Base-by-base conservation (phyloP, 2,113 vertebrate species). In the Grallaria varia region DNA sequence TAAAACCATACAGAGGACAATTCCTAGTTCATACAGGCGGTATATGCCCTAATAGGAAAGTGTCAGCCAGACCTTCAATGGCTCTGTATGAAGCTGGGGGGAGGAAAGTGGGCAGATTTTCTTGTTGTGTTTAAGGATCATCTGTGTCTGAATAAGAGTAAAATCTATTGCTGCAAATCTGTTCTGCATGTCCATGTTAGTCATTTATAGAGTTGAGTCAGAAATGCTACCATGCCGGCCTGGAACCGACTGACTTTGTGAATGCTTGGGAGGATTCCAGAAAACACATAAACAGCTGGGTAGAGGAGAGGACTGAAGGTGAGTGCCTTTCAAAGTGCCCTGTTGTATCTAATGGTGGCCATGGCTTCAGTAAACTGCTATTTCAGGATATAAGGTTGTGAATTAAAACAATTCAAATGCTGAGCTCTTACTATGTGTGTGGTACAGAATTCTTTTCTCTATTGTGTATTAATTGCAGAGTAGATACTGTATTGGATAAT, bases 241-340 rank as follows among this genome's bases (percentile, higher is more conserved):
- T 99, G 94, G 98, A 98, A 84, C 72, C 98, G n/a, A 92, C 98
- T 14, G 97, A 99, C 90, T 99, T 99, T 40, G 30, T 95, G 2
- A 44, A 97, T n/a, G 97, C 98, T n/a, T 27, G 98, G 7, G 99
- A 99, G 35, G 96, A 95, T 12, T 97, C 97, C 93, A 97, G 99
- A 84, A 96, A 76, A 8, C 97, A 98, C 84, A 99, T 99, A 91
- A 99, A 99, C 62, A 63, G 35, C 86, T 99, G 99, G 99, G 99
- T 99, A 22, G 97, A 98, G 75, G 88, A 98, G 63, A 98, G 97
- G 96, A 99, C 99, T 2, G 98, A 98, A 91, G 98, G 99, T 99
- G 84, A 97, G 97, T 44, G 52, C n/a, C 71, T 50, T 79, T 35
- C 50, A 47, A 21, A 52, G 27, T 50, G 42, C 12, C 14, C 24